Conservation (phyloP, 2,797 vertebrate species). For the Sebastes taczanowskii region DNA sequence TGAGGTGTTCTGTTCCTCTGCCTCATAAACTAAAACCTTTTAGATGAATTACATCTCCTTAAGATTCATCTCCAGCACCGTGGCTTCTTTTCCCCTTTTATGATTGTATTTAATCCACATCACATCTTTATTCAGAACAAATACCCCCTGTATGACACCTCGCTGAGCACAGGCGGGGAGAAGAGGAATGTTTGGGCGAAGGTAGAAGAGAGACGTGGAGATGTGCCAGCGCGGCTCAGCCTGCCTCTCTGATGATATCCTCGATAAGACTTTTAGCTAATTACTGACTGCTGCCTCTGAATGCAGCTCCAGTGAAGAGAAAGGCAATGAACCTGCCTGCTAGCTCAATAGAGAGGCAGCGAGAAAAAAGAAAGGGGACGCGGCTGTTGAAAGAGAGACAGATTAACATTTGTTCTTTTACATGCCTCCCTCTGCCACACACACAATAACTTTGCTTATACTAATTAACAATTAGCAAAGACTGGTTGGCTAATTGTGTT, state of each 20-base stretch:
- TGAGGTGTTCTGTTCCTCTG: constrained; percentile 64
- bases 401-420: constrained; percentile 89
- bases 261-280: constrained; percentile 78
- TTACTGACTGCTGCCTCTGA: constrained; percentile 73
- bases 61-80: constrained; percentile 68
- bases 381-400: constrained; percentile 82
- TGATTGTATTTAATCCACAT: constrained; percentile 77
- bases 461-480: constrained; percentile 98
- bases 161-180: constrained; percentile 8
- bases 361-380: constrained; percentile 67
- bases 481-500: constrained; percentile 96
- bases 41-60: constrained; percentile 77
- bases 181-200: constrained; percentile 49
- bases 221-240: constrained; percentile 63
- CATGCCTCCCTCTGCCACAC: constrained; percentile 83
- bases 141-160: constrained; percentile 64
- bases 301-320: constrained; percentile 57
- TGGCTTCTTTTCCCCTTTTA: constrained; percentile 63
- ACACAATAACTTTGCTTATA: constrained; percentile 91
- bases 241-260: constrained; percentile 66
- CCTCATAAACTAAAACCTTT: constrained; percentile 78
- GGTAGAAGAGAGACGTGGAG: constrained; percentile 57
- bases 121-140: constrained; percentile 76
- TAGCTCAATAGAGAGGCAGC: constrained; percentile 68
- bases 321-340: constrained; percentile 73